Base-by-base conservation (phyloP, 2,113 vertebrate genomes). In the Hemiscyllium ocellatum region DNA sequence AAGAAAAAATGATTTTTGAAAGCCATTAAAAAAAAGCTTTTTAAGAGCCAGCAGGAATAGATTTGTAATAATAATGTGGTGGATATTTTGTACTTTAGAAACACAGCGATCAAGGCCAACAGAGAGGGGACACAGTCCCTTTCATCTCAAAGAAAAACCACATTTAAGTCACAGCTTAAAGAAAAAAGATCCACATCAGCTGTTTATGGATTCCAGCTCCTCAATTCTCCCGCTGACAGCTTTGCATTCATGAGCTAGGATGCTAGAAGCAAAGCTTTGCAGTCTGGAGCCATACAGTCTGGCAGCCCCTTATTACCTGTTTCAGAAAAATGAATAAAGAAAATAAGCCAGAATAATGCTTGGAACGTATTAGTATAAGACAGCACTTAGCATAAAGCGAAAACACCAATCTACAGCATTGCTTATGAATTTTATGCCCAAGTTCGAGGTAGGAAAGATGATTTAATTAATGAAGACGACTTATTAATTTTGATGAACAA, bases 181-280 rank as follows among this genome's bases (percentile, higher is more conserved):
- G 69, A 52, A 95, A 72, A 95, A 97, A 97, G 96, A 97, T 97
- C 97, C 95, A 76, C 96, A 96, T 95, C 94, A 83, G 96, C 97
- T 97, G 97, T 97, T 97, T 97, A 96, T 96, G 96, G 96, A 96
- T 96, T 96, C 96, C 96, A 96, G 96, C 96, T 97, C 97, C 96
- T 33, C 1, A 97, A 96, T 96, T 96, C 96, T 13, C 70, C 96
- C 37, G 95, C 96, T 97, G 97, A 97, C 19, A 52, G 96, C 97
- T 97, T 96, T 76, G 69, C 42, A 95, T 96, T 97, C 96, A 97
- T 0, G 26, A 97, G 89, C 95, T 96, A 19, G 90, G 95, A 97
- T 96, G 86, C 96, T 96, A 76, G 65, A 96, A 97, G 96, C 96
- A 96, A 94, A 96, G 96, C 97, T 96, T 91, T 96, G 96, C 95